Base-by-base conservation (phyloP, 2,888 invertebrate species). In the Heliconius hortense region DNA sequence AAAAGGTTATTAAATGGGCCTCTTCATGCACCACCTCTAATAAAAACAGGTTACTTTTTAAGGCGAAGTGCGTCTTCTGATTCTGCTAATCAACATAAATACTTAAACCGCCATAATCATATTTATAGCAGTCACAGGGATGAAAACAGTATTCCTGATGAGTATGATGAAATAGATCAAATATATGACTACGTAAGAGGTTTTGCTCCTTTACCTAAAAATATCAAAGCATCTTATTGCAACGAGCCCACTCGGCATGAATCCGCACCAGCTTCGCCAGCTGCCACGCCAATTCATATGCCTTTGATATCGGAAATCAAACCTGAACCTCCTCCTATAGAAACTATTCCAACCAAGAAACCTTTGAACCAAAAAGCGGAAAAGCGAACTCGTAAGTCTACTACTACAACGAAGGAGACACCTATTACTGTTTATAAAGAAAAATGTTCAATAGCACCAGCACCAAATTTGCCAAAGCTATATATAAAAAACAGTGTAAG, bases 141-240 rank as follows among this genome's bases (percentile, higher is more conserved):
- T 83, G 96, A 96, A 84, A 95, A 95, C 82, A 94, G 95, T 80
- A 94, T 95, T 71, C 95, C 96, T 48, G 97, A 97, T 87, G 98
- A 98, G 84, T 98, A 98, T 90, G 98, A 98, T 83, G 98, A 99
- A 91, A 98, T 99, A 82, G 98, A 99, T 94, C 98, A 98, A 90
- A 98, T 99, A 81, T 99, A 99, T 88, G 98, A 98, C 87, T 99
- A 98, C 88, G 98, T 99, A 0, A 95, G 98, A 79, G 98, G 98
- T 1, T 97, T 98, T 82, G 98, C 98, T 72, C 98, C 98, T 2
- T 94, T 98, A 43, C 98, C 98, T 8, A 97, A 97, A 88, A 97
- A 96, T 84, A 95, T 96, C 35, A 95, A 96, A 83, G 95, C 96
- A 1, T 96, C 96, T 0, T 96, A 96, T 83, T 92, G 90, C 0